phyloP scores from a whole-genome alignment of 2,113 vertebrate species.

The Thunnus thynnus region DNA sequence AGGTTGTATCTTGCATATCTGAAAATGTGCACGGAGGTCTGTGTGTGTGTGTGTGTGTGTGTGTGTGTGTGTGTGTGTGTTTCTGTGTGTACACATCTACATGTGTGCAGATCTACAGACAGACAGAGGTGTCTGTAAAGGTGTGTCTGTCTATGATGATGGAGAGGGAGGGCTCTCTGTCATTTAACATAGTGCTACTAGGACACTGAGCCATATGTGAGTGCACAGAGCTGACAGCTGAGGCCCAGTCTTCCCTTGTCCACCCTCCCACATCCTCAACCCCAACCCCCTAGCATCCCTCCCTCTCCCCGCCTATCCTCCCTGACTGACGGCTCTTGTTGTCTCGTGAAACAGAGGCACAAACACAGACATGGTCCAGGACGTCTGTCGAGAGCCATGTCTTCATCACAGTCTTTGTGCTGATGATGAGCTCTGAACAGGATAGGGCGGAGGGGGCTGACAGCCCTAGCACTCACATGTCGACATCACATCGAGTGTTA shows the following conservation, averaged over 20 bases:
- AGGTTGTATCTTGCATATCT: conserved; percentile 39
- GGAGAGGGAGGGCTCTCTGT: conserved; percentile 68
- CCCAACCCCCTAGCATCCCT: conserved; percentile 52
- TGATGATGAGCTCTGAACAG: conserved; percentile 59
- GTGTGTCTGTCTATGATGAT: conserved; percentile 63
- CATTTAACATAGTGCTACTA: conserved; percentile 73
- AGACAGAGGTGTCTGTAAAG: conserved; percentile 55
- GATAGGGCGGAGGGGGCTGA: conserved; percentile 11
- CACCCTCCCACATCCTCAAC: conserved; percentile 63
- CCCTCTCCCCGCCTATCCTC: conserved; percentile 50
- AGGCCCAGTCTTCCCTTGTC: conserved; percentile 61
- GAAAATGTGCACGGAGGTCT: conserved; percentile 30
- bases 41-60: neutral
- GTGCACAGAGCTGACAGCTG: conserved; percentile 76
- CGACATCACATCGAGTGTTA: neutral
- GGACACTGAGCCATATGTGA: conserved; percentile 80
- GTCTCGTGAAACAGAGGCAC: conserved; percentile 60
- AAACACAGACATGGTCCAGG: conserved; percentile 70
- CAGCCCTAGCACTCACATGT: conserved; percentile 26
- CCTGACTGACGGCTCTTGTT: conserved; percentile 71
- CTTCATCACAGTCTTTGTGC: conserved; percentile 70
- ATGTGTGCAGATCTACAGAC: conserved; percentile 33
- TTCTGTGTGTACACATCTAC: neutral
- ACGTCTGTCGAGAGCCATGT: conserved; percentile 64
- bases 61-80: neutral